Evolutionary conservation across 37 sponge, comb jelly and placozoan genomes (phyloP).

Genomic region (Haliclona indistincta): DNA sequence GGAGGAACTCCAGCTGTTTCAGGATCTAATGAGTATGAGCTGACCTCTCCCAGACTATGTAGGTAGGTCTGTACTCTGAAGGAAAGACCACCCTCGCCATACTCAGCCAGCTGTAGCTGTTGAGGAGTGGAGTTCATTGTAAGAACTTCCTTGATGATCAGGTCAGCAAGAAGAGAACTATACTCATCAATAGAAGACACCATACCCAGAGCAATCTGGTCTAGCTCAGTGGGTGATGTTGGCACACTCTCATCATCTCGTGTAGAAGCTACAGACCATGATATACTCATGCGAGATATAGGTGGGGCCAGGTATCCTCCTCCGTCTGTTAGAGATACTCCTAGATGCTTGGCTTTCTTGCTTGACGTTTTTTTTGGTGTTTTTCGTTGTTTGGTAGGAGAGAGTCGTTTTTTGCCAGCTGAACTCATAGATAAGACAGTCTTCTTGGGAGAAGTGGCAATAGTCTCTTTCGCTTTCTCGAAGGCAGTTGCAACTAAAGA

Average conservation of each 20-base stretch:
- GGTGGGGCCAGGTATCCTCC: neutral
- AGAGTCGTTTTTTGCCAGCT: neutral
- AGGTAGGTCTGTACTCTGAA: conserved; percentile 42
- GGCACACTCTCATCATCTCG: conserved; percentile 67
- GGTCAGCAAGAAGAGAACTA: conserved; percentile 35
- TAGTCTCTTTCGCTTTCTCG: neutral
- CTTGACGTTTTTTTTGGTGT: neutral
- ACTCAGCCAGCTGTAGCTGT: no score
- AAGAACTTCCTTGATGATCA: conserved; percentile 13
- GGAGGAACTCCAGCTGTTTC: neutral
- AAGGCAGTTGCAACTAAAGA: neutral
- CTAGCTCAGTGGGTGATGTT: conserved; percentile 65
- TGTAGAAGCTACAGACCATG: conserved; percentile 78
- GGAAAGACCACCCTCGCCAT: no score
- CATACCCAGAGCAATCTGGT: conserved; percentile 52
- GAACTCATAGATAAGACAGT: neutral
- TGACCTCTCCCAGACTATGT: conserved; percentile 27
- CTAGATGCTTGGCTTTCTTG: neutral
- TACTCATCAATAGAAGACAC: conserved; percentile 45
- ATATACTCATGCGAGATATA: conserved; percentile 41
- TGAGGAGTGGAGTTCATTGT: neutral
- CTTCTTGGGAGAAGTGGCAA: conserved; percentile 5
- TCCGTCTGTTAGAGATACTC: neutral
- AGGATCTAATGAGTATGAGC: neutral
- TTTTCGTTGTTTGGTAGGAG: neutral